Conservation (phyloP, 2,888 invertebrate species). For the Agrochola lychnidis region DNA sequence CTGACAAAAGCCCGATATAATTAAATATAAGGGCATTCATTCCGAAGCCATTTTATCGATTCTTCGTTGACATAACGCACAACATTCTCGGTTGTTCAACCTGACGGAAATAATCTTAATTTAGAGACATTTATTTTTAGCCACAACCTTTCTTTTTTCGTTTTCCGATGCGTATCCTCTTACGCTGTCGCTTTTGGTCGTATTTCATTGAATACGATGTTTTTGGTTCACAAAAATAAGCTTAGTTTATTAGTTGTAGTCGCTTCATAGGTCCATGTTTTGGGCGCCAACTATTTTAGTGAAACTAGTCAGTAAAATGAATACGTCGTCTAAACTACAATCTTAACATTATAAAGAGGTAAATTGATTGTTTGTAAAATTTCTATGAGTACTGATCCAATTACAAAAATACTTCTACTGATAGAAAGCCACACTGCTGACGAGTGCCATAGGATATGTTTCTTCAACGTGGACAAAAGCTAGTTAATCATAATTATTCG, state of each 20-base stretch:
- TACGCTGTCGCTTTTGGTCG: conserved; percentile 49
- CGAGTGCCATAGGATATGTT: neutral
- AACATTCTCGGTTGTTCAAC: conserved; percentile 64
- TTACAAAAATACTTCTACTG: neutral
- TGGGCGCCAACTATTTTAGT: conserved; percentile 7
- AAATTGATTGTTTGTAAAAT: neutral
- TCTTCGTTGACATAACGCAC: conserved; percentile 58
- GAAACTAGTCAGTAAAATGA: neutral
- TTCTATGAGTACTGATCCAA: neutral
- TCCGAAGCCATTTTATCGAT: conserved; percentile 51
- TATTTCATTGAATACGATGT: conserved; percentile 42
- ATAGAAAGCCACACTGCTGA: neutral
- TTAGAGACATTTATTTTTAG: conserved; percentile 64
- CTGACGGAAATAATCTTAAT: conserved; percentile 66
- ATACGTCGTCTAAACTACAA: neutral
- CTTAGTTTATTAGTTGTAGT: conserved; percentile 6
- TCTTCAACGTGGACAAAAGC: neutral
- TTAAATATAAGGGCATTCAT: conserved; percentile 37
- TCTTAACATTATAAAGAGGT: neutral
- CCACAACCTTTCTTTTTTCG: conserved; percentile 52
- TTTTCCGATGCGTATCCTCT: conserved; percentile 52
- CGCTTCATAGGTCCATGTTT: conserved; percentile 3
- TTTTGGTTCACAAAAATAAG: conserved; percentile 47
- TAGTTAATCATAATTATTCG: neutral
- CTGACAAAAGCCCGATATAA: neutral